Percentiles rank a stretch among this genome's conserved stretches.
Conservation (phyloP, 2,797 vertebrate genomes). For the Falco concolor region DNA sequence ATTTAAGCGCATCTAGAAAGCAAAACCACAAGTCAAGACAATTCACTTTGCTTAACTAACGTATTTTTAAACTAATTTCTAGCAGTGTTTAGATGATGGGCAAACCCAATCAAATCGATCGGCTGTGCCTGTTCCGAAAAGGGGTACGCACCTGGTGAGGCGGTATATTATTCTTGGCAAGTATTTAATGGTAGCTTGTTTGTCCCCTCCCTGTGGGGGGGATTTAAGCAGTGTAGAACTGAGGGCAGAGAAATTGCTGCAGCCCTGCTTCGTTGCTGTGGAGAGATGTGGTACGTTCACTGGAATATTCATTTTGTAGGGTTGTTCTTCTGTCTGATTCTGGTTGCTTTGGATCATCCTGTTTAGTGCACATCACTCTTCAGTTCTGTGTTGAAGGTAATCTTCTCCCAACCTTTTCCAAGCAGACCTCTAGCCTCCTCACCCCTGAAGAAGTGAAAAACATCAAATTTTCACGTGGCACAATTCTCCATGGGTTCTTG, state of each 20-base stretch:
- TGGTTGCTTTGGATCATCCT: background rate
- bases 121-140: background rate
- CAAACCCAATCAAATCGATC: too few species aligned
- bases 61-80: too few species aligned
- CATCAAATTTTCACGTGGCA: background rate
- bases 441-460: background rate
- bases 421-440: background rate
- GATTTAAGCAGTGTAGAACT: background rate
- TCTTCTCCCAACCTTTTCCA: background rate
- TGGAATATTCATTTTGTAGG: background rate
- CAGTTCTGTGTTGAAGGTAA: background rate
- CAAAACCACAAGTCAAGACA: background rate
- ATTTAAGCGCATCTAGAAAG: background rate
- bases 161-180: rapidly evolving
- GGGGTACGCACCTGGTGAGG: background rate
- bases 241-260: background rate
- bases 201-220: background rate
- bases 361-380: background rate
- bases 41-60: background rate
- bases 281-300: rapidly evolving
- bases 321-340: background rate
- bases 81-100: too few species aligned
- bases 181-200: background rate
- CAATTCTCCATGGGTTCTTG: background rate
- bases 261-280: background rate